Conservation (phyloP, 2,797 vertebrate genomes). For the Rhincodon typus region DNA sequence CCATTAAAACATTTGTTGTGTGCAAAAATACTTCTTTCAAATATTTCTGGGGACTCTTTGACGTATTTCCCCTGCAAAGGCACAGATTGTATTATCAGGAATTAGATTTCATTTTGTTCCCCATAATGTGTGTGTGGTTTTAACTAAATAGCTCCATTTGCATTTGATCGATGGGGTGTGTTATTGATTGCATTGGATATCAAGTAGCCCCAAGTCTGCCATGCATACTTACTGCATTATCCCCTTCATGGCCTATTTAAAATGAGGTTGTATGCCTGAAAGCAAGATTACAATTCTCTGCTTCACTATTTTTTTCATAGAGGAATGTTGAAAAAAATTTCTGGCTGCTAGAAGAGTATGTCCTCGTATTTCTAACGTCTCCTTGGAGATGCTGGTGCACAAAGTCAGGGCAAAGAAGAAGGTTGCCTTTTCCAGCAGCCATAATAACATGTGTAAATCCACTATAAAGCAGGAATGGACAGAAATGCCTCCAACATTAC, state of each 20-base stretch:
- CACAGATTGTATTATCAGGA: not conserved
- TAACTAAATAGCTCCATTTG: not conserved
- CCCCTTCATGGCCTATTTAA: not conserved
- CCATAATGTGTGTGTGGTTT: not conserved
- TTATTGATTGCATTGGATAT: not conserved
- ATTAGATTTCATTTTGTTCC: not conserved
- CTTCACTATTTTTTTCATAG: not conserved
- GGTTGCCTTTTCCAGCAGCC: not conserved
- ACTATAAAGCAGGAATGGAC: not conserved
- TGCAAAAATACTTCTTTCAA: not conserved
- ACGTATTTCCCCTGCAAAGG: not conserved
- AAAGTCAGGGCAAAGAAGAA: not conserved
- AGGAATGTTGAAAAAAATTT: not conserved
- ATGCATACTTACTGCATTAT: not conserved
- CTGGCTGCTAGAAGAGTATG: not conserved
- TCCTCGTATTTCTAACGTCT: not conserved
- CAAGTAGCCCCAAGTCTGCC: not conserved
- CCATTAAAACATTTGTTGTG: constrained; percentile 5
- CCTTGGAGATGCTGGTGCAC: not conserved
- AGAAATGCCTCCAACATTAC: too few relatives aligned
- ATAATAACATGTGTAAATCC: not conserved
- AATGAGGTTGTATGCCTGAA: not conserved
- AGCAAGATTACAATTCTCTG: not conserved
- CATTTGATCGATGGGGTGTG: not conserved
- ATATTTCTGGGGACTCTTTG: not conserved